Evolutionary conservation across 2,888 invertebrate species (phyloP).

Genomic region (Abrostola triplasia): DNA sequence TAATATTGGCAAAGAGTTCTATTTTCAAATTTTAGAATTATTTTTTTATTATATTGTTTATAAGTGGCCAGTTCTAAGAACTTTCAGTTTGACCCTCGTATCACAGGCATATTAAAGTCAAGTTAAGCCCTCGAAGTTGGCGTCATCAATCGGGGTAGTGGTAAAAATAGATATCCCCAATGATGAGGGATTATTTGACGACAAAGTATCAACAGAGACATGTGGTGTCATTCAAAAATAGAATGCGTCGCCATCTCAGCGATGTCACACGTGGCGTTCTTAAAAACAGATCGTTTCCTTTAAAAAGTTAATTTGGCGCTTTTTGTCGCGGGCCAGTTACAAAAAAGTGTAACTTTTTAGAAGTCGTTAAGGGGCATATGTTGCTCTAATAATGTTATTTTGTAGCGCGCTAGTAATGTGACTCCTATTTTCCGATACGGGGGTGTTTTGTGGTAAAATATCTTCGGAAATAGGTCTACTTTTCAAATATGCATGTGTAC

Average conservation of each 20-base stretch:
- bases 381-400: conserved; percentile 78
- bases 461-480: conserved; percentile 46
- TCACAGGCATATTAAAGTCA: conserved; percentile 81
- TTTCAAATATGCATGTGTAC: conserved; percentile 38
- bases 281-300: conserved; percentile 87
- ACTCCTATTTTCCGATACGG: conserved; percentile 78
- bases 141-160: conserved; percentile 76
- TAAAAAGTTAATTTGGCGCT: conserved; percentile 87
- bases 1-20: too few species aligned
- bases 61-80: too few species aligned
- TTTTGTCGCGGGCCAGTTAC: conserved; percentile 76
- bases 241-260: conserved; percentile 73
- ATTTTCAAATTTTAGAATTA: too few species aligned
- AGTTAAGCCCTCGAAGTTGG: conserved; percentile 75
- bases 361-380: conserved; percentile 81
- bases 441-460: conserved; percentile 56
- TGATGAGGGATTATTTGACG: conserved; percentile 84
- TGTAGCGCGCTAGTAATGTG: conserved; percentile 81
- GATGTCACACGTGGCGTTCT: conserved; percentile 84
- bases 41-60: too few species aligned
- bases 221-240: conserved; percentile 81
- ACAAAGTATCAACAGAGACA: conserved; percentile 84
- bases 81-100: too few species aligned
- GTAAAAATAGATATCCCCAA: conserved; percentile 81
- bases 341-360: conserved; percentile 83